Conservation (phyloP, 2,113 vertebrate species). For the Hassar affinis region DNA sequence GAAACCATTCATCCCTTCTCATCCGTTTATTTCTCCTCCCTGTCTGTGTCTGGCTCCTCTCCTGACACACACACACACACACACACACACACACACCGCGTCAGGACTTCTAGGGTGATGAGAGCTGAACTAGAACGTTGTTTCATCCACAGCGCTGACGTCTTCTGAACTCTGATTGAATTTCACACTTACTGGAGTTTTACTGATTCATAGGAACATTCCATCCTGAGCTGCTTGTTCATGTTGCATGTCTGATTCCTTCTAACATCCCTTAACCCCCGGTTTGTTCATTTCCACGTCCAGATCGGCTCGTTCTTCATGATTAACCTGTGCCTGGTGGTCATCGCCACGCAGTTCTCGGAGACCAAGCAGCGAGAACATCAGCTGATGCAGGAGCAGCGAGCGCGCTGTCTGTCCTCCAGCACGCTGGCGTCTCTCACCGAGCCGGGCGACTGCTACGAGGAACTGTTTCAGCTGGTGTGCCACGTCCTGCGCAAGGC, state of each 20-base stretch:
- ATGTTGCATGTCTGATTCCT: neutral
- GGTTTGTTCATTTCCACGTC: slow-evolving; percentile 8
- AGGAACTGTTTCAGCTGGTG: slow-evolving; percentile 95
- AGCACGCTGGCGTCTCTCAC: slow-evolving; percentile 94
- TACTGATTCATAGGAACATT: neutral
- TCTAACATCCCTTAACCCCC: neutral
- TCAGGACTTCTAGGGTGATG: too few relatives aligned
- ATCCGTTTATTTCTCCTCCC: too few relatives aligned
- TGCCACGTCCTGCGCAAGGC: slow-evolving; percentile 96
- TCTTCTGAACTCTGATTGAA: too few relatives aligned
- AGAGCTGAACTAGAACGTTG: too few relatives aligned
- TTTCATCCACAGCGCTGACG: too few relatives aligned
- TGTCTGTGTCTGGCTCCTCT: too few relatives aligned
- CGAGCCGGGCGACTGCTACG: slow-evolving; percentile 94
- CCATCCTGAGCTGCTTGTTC: neutral
- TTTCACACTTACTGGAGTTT: neutral
- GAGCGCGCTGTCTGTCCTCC: slow-evolving; percentile 90
- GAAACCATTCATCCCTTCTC: neutral
- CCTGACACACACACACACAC: too few relatives aligned
- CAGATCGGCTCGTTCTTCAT: slow-evolving; percentile 89
- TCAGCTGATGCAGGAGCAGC: slow-evolving; percentile 98
- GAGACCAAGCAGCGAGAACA: slow-evolving; percentile 98
- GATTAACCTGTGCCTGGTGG: slow-evolving; percentile 97
- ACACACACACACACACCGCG: too few relatives aligned
- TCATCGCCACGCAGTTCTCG: slow-evolving; percentile 97